Base-by-base conservation (phyloP, 30 jellyfish, hydroid and myxozoan species). In the Chrysaora quinquecirrha region DNA sequence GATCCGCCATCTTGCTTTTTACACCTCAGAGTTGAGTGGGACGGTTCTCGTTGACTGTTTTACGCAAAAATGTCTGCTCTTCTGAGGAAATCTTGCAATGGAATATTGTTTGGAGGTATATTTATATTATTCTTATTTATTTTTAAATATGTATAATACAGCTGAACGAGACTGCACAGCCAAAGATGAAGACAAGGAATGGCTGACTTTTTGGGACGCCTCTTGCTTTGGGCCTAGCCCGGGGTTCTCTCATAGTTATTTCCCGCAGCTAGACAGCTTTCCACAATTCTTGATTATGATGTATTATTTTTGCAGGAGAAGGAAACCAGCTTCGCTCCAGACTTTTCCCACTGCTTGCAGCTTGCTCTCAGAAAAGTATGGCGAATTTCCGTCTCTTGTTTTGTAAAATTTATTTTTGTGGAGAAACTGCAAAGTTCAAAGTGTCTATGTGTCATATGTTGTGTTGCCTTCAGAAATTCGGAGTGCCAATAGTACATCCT, bases 281-380 rank as follows among this genome's bases (percentile, higher is more conserved):
- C 58, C 16, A 6, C 9, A 16, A 43, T 43, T 16, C 16, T n/a
- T n/a, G n/a, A n/a, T n/a, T n/a, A n/a, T n/a, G n/a, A 16, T 4
- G 11, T 31, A 16, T 76, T 23, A 4, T 0, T 21, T 48, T 64
- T 64, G 31, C 52, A 80, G 90, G 56, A 25, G 48, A 30, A 33
- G 83, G 83, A 20, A 63, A 38, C 67, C 50, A 35, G 81, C 62
- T 34, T 3, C 62, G 90, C 31, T 30, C 90, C 33, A 80, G 66
- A 30, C 83, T 76, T 0, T 4, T 65, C 30, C 90, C 82, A 7
- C 90, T 80, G 6, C 90, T 80, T 27, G 90, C 90, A 29, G 90
- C 75, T 3, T 32, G 71, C 24, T 58, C 80, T 22, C 90, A 66
- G 52, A 80, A 66, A 49, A 80, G 90, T 80, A 65, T 27, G 68